phyloP scores from a whole-genome alignment of 2,113 vertebrate genomes.

The Agapornis roseicollis region DNA sequence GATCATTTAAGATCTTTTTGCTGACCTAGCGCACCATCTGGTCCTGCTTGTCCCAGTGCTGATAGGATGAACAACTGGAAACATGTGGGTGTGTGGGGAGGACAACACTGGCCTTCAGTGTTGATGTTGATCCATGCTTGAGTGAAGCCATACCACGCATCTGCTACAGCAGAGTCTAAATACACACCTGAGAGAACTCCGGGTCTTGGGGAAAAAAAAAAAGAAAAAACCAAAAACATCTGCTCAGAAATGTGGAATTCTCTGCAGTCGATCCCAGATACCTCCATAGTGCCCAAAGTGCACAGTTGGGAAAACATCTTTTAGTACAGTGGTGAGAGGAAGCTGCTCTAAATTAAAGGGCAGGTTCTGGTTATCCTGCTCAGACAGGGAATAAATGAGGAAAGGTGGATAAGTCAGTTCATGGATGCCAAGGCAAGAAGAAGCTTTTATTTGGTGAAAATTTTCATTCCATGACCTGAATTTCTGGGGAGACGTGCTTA shows the following conservation, averaged over 20 bases:
- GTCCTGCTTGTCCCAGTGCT: neutral
- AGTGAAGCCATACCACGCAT: neutral
- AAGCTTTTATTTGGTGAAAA: neutral
- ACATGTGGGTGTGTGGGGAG: neutral
- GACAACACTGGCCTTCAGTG: neutral
- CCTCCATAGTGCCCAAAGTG: neutral
- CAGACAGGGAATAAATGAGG: neutral
- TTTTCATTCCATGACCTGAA: neutral
- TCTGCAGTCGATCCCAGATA: neutral
- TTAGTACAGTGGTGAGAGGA: accelerated
- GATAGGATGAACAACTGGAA: neutral
- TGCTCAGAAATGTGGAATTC: accelerated
- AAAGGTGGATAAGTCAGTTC: neutral
- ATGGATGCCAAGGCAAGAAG: neutral
- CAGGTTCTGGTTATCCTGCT: neutral
- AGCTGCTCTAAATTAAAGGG: neutral
- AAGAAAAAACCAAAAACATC: accelerated
- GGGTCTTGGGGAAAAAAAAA: neutral
- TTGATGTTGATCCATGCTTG: neutral
- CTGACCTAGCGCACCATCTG: neutral
- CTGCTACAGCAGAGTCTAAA: neutral
- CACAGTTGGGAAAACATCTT: neutral
- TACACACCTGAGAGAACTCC: neutral
- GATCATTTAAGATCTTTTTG: neutral
- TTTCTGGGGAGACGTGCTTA: neutral